These are phyloP conservation scores for Chymomyza amoena DNA, from an alignment of 2,888 invertebrate genomes.

Conservation along the genomic window DNA sequence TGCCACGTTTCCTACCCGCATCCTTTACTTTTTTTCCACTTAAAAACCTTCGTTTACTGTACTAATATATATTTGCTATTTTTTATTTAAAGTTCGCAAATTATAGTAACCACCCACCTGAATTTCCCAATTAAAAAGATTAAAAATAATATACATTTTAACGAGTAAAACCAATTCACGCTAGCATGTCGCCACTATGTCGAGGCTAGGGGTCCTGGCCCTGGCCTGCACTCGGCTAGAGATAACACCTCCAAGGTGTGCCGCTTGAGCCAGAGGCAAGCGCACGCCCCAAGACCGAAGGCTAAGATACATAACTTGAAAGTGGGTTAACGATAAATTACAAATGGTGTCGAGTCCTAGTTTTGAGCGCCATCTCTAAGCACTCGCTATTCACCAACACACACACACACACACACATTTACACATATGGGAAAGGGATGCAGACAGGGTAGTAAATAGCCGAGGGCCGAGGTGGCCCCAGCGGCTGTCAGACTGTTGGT, in stretches of 20 bases:
- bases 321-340: conserved; percentile 70
- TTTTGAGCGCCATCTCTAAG: conserved; percentile 43
- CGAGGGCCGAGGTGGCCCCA: background rate
- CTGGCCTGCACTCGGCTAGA: background rate
- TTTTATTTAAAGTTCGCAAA: no score
- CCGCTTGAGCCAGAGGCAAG: background rate
- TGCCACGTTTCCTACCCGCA: no score
- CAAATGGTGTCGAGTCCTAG: conserved; percentile 67
- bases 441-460: background rate
- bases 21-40: no score
- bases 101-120: background rate
- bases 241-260: background rate
- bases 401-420: conserved; percentile 33
- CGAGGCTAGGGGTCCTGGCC: background rate
- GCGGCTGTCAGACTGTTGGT: conserved; percentile 28
- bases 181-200: background rate
- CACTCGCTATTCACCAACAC: conserved; percentile 12
- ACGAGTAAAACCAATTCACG: background rate
- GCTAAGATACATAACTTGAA: conserved; percentile 32
- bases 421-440: conserved; percentile 6
- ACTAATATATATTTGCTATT: no score
- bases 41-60: no score
- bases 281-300: background rate
- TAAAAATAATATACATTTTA: background rate
- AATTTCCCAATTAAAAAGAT: background rate